Evolutionary conservation across 2,113 vertebrate genomes (phyloP), one percentile per base, ranked within the genome.

Genomic region (Lepidiolamprologus cunningtoni): DNA sequence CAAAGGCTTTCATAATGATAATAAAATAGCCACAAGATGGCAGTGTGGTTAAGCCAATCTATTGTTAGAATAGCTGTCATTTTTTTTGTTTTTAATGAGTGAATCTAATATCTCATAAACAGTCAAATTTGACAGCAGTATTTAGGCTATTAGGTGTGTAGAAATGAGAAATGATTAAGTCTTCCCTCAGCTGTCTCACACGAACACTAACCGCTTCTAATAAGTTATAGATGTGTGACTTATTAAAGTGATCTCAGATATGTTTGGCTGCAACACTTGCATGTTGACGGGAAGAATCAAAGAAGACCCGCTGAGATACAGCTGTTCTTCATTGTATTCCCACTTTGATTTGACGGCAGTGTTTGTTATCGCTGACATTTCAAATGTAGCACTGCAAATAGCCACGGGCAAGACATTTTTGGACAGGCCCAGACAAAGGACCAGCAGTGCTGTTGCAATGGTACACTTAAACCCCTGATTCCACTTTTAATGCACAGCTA

Each of bases 391-490:
- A 89, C 93, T 93, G 90, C 92, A 94, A 92, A 94, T 93, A 94
- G 94, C 96, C 93, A 71, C 12, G 31, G 94, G 95, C 81, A 52
- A 90, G 92, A 88, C 94, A 96, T 96, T 96, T 97, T 96, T 96
- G 94, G 95, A 96, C 96, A 96, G 95, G 96, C 94, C 95, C 94
- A 90, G 93, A 96, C 96, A 97, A 95, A 96, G 94, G 94, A 95
- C 33, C 94, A 80, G 93, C 86, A 85, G 94, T 73, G 66, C 86
- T 95, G 95, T 93, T 94, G 94, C 93, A 96, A 96, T 79, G 91
- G 94, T 92, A 95, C 95, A 95, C 93, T 94, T 96, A 95, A 95
- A 96, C 92, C 95, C 87, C 95, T 94, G 95, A 97, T 96, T 96
- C 95, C 92, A 92, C 91, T 92, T 95, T 96, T 96, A 96, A 97